phyloP scores from a whole-genome alignment of 2,113 vertebrate species.

The Corynorhinus townsendii region DNA sequence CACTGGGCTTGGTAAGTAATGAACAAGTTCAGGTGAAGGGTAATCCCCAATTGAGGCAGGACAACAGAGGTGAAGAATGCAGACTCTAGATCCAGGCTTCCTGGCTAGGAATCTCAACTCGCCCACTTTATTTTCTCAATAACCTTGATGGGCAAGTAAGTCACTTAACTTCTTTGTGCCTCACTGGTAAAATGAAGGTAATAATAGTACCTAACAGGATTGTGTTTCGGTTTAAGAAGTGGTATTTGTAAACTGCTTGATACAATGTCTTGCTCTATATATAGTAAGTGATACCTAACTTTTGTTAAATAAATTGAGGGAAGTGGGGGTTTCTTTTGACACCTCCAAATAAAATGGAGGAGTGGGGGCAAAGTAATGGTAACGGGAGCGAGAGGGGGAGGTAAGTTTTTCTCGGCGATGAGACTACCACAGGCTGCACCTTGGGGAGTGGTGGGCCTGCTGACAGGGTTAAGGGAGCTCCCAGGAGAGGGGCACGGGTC shows the following conservation, averaged over 20 bases:
- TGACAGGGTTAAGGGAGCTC: neutral
- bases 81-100: neutral
- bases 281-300: neutral
- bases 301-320: neutral
- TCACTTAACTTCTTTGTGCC: neutral
- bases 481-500: neutral
- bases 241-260: neutral
- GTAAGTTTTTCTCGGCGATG: neutral
- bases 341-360: neutral
- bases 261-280: neutral
- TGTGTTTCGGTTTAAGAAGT: neutral
- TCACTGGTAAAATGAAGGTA: neutral
- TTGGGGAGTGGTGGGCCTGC: neutral
- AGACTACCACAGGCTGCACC: neutral
- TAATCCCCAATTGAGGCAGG: neutral
- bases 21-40: neutral
- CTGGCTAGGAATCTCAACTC: neutral
- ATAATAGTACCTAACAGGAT: neutral
- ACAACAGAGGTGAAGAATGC: neutral
- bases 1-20: neutral
- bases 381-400: neutral
- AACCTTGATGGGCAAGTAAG: neutral
- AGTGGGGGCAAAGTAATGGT: neutral
- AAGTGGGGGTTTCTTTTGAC: neutral
- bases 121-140: neutral